Evolutionary conservation across 1,140 invertebrate species (phyloP).

Genomic region (Sitodiplosis mosellana): DNA sequence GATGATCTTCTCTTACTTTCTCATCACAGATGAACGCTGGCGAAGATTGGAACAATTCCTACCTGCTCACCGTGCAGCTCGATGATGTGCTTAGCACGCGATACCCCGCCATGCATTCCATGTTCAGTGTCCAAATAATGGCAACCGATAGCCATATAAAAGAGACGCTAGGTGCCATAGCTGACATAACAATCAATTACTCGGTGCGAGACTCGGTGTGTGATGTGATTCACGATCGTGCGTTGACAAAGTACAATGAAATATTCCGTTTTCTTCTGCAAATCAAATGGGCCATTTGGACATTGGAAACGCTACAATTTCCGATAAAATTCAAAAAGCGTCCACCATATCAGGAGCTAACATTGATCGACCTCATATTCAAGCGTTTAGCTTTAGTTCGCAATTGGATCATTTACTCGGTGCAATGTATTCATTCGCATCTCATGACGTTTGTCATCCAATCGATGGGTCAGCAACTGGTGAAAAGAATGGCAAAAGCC

Average conservation of each 20-base stretch:
- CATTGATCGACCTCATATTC: conserved; percentile 14
- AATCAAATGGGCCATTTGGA: conserved; percentile 20
- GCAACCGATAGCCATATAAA: conserved; percentile 7
- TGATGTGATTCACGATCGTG: conserved; percentile 9
- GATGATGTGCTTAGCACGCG: conserved; percentile 9
- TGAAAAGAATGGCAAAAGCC: conserved; percentile 8
- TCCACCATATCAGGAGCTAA: conserved; percentile 10
- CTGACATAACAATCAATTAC: conserved; percentile 13
- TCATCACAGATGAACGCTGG: conserved; percentile 14
- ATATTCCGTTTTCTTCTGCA: conserved; percentile 20
- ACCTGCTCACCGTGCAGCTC: conserved; percentile 11
- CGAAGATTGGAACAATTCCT: conserved; percentile 11
- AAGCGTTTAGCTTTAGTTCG: conserved; percentile 21
- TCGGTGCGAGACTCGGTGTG: conserved; percentile 8
- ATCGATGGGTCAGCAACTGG: conserved; percentile 11
- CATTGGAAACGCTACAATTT: conserved; percentile 16
- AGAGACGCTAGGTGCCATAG: conserved; percentile 12
- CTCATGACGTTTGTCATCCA: conserved; percentile 15
- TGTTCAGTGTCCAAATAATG: conserved; percentile 9
- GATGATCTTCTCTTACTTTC: too few relatives aligned
- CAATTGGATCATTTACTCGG: conserved; percentile 19
- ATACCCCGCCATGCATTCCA: conserved; percentile 6
- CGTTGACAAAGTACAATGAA: conserved; percentile 15
- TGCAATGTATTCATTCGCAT: conserved; percentile 16
- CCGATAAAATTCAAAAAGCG: conserved; percentile 3